phyloP scores from a whole-genome alignment of 2,113 vertebrate species.

The Bubo bubo region DNA sequence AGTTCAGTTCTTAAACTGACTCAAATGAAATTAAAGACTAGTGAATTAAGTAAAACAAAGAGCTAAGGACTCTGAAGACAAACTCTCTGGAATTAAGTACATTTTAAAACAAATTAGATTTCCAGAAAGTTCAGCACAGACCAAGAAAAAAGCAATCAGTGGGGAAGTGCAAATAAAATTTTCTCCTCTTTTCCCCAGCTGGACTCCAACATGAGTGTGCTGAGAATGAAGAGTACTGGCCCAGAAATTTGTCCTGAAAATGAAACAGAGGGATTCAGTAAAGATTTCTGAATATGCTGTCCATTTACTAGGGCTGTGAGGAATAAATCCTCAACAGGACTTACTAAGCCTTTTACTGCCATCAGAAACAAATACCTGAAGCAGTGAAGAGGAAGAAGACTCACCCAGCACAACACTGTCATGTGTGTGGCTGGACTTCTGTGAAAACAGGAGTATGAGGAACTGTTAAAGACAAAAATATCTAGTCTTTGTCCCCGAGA shows the following conservation, averaged over 20 bases:
- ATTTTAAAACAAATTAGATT: not conserved
- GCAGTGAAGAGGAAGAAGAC: not conserved
- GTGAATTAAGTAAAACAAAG: constrained; percentile 4
- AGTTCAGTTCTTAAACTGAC: not conserved
- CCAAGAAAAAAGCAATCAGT: not conserved
- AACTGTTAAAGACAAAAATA: not conserved
- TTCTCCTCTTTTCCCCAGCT: not conserved
- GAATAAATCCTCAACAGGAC: not conserved
- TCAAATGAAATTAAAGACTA: not conserved
- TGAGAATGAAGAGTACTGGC: not conserved
- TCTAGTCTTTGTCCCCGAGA: not conserved
- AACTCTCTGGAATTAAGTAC: not conserved
- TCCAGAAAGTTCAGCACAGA: not conserved
- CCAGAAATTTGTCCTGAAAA: not conserved
- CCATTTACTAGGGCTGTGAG: not conserved
- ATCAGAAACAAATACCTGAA: not conserved
- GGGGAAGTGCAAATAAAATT: not conserved
- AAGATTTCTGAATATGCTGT: not conserved
- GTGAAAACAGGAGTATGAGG: not conserved
- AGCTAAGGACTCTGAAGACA: not conserved
- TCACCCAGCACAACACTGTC: rapidly evolving
- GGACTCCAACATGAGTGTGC: not conserved
- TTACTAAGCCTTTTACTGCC: not conserved
- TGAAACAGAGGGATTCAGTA: not conserved
- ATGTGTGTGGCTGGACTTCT: rapidly evolving